phyloP scores from a whole-genome alignment of 1,140 invertebrate genomes.

The Zaprionus gabonicus region DNA sequence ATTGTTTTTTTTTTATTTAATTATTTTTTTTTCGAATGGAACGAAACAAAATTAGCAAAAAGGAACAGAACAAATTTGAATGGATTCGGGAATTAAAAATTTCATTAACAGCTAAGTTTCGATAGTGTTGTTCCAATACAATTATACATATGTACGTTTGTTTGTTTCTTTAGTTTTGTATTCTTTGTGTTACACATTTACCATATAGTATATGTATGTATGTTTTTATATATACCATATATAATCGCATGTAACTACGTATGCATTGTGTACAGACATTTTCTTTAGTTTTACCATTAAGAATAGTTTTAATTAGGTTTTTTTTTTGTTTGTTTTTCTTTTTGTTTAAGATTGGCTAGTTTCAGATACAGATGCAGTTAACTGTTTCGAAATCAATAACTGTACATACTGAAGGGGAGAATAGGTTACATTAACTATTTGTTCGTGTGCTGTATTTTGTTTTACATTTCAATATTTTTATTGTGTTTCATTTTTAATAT shows the following conservation, averaged over 20 bases:
- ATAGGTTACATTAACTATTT: constrained; percentile 32
- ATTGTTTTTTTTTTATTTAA: constrained; percentile 42
- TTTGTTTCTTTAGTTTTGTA: constrained; percentile 37
- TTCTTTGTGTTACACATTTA: constrained; percentile 14
- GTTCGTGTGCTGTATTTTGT: constrained; percentile 31
- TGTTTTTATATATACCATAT: background rate
- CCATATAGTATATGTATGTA: background rate
- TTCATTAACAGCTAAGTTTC: constrained; percentile 53
- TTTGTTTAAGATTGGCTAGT: constrained; percentile 36
- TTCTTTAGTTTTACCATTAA: constrained; percentile 22
- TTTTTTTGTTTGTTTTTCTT: background rate
- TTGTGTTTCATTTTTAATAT: constrained; percentile 8
- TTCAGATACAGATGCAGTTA: constrained; percentile 30
- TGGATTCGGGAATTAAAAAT: constrained; percentile 47
- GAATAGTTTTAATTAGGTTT: constrained; percentile 1
- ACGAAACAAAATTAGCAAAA: constrained; percentile 52
- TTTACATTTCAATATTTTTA: constrained; percentile 9
- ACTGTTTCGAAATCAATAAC: constrained; percentile 10
- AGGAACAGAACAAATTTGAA: constrained; percentile 29
- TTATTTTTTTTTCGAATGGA: constrained; percentile 51
- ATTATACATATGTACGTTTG: constrained; percentile 38
- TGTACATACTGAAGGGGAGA: constrained; percentile 22
- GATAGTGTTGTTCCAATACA: constrained; percentile 51
- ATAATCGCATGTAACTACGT: constrained; percentile 22
- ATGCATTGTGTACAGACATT: constrained; percentile 10